Evolutionary conservation across 2,888 invertebrate species (phyloP).

Genomic region (Leucophenga montana): DNA sequence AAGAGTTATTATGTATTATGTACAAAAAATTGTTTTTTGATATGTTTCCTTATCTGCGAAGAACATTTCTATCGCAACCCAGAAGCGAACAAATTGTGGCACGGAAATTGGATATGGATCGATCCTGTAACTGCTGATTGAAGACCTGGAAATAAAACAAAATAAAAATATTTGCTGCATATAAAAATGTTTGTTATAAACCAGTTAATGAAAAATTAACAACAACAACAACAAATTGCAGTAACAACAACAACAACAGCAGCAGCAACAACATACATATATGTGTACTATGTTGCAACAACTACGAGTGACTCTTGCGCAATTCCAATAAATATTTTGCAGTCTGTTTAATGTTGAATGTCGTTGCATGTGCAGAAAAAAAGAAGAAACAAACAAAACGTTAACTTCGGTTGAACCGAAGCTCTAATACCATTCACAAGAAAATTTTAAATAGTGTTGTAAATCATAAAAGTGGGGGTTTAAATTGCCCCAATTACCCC

Average conservation of each 20-base stretch:
- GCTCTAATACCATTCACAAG: too few species aligned
- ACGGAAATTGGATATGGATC: constrained; percentile 71
- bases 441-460: too few species aligned
- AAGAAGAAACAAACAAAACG: too few species aligned
- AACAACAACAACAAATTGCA: not conserved
- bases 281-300: too few species aligned
- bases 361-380: too few species aligned
- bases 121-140: constrained; percentile 72
- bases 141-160: constrained; percentile 64
- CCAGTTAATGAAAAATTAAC: constrained; percentile 43
- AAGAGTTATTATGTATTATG: not conserved
- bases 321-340: not conserved
- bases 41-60: not conserved
- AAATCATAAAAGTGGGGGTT: too few species aligned
- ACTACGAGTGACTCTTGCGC: not conserved
- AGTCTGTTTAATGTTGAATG: too few species aligned
- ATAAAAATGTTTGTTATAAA: constrained; percentile 37
- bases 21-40: not conserved
- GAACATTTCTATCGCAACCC: not conserved
- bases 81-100: constrained; percentile 68
- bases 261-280: not conserved
- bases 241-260: not conserved
- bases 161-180: constrained; percentile 7
- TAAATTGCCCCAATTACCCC: too few species aligned
- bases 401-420: too few species aligned